Conservation (phyloP, 2,888 invertebrate genomes). For the Mechanitis mazaeus region DNA sequence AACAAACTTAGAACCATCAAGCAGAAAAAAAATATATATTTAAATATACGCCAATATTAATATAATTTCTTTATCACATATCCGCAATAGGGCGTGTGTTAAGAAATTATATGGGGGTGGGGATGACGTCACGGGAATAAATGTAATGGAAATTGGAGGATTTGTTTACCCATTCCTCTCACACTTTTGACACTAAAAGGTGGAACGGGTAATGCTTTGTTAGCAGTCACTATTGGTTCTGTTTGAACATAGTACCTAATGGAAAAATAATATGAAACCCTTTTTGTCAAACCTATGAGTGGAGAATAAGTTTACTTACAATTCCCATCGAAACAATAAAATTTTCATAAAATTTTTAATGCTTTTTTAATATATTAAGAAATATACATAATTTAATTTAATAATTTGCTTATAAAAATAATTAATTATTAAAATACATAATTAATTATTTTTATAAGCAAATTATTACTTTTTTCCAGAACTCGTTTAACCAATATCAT, state of each 20-base stretch:
- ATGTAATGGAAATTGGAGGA: conserved; percentile 78
- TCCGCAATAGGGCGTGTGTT: conserved; percentile 57
- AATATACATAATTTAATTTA: no score
- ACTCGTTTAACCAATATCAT: no score
- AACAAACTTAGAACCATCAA: background rate
- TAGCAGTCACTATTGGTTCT: conserved; percentile 47
- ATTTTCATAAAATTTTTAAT: no score
- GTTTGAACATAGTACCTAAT: conserved; percentile 28
- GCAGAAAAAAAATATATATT: background rate
- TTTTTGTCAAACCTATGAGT: conserved; percentile 29
- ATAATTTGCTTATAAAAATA: no score
- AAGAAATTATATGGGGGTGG: conserved; percentile 59
- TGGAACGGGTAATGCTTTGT: conserved; percentile 36
- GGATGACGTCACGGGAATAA: conserved; percentile 60
- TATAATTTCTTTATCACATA: conserved; percentile 1
- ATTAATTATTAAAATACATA: no score
- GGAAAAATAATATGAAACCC: conserved; percentile 18
- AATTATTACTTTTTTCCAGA: no score
- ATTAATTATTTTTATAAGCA: no score
- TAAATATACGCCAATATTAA: background rate
- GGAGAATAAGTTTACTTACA: background rate
- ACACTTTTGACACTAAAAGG: conserved; percentile 77
- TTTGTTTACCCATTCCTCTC: conserved; percentile 77
- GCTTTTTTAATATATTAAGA: no score
- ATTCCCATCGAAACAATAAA: background rate